A percentile compares a stretch with the other conserved stretches of the same genome.
Conservation (phyloP, 2,797 vertebrate species). For the Crocidura indochinensis region DNA sequence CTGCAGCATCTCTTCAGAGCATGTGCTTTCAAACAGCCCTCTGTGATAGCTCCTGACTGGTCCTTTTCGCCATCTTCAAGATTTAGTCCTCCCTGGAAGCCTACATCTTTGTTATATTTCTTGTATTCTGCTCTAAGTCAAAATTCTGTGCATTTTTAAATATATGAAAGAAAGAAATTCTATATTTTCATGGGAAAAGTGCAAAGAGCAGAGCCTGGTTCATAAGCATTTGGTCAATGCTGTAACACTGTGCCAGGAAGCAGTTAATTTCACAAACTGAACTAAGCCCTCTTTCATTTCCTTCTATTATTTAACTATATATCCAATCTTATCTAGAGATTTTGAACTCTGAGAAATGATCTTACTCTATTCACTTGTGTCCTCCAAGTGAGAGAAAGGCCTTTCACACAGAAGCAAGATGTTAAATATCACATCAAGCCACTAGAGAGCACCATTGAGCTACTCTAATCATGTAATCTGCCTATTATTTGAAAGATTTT, state of each 20-base stretch:
- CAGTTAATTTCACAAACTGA: background rate
- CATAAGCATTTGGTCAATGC: background rate
- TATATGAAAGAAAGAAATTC: background rate
- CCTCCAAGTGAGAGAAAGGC: background rate
- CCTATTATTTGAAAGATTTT: background rate
- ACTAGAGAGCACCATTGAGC: constrained; percentile 78
- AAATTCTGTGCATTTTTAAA: constrained; percentile 19
- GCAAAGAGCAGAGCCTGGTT: background rate
- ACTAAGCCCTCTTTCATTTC: no score
- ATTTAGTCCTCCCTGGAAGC: background rate
- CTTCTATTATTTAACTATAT: no score
- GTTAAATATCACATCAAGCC: background rate
- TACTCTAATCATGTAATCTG: background rate
- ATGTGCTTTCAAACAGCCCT: background rate
- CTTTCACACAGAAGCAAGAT: constrained; percentile 35
- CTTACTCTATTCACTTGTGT: background rate
- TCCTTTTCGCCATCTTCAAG: background rate
- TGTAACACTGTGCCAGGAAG: background rate
- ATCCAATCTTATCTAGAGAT: background rate
- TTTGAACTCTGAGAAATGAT: background rate
- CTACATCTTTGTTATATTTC: background rate
- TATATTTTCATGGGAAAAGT: background rate
- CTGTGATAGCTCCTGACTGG: background rate
- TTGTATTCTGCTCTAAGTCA: background rate
- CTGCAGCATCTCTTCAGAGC: background rate